These are phyloP conservation scores for Miniopterus natalensis DNA, from an alignment of 2,113 vertebrate genomes.

Conservation along the genomic window DNA sequence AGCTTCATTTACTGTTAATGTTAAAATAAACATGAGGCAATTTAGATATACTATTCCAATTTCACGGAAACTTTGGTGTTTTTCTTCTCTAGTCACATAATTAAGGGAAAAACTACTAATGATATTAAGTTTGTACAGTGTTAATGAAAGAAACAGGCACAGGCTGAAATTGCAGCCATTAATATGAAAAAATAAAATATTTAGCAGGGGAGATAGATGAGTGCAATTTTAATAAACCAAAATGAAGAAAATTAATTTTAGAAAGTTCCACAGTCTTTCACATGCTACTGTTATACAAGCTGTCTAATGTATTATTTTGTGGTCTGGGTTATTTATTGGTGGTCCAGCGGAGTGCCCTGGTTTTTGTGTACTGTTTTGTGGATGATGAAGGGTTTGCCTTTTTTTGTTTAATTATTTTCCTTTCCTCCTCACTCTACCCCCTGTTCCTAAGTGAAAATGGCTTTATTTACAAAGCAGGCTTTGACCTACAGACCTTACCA, in stretches of 20 bases:
- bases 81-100: slow-evolving; percentile 93
- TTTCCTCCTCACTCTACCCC: background rate
- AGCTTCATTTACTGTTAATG: slow-evolving; percentile 95
- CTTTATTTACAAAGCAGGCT: background rate
- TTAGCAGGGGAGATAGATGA: slow-evolving; percentile 91
- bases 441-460: background rate
- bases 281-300: slow-evolving; percentile 71
- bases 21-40: slow-evolving; percentile 95
- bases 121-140: slow-evolving; percentile 94
- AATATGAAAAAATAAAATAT: slow-evolving; percentile 94
- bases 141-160: slow-evolving; percentile 93
- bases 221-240: slow-evolving; percentile 92
- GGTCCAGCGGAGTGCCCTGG: slow-evolving; percentile 45
- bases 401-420: slow-evolving; percentile 66
- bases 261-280: slow-evolving; percentile 87
- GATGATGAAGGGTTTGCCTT: slow-evolving; percentile 66
- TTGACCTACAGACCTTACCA: background rate
- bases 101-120: slow-evolving; percentile 94
- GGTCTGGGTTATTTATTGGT: slow-evolving; percentile 81
- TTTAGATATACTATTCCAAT: slow-evolving; percentile 94
- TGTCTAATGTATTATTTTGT: slow-evolving; percentile 77
- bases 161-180: slow-evolving; percentile 91
- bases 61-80: slow-evolving; percentile 94
- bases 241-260: slow-evolving; percentile 93
- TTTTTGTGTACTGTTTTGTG: slow-evolving; percentile 71